These are phyloP conservation scores for Drosophila pseudoobscura DNA, from an alignment of 1,140 invertebrate species.

Conservation along the genomic window DNA sequence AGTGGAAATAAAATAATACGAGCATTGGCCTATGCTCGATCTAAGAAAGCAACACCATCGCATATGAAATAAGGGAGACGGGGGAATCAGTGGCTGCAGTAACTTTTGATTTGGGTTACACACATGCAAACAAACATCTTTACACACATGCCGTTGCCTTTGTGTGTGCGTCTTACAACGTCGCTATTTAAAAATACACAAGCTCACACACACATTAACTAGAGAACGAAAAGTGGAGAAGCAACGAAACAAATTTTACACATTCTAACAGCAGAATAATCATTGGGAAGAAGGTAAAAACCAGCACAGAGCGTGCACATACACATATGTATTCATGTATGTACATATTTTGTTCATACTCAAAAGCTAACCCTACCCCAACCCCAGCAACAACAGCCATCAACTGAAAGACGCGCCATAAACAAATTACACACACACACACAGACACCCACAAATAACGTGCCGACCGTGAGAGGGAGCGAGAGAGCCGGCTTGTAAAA, in stretches of 20 bases:
- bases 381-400: constrained; percentile 46
- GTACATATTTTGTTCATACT: not conserved
- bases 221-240: constrained; percentile 4
- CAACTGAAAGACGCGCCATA: constrained; percentile 68
- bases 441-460: constrained; percentile 9
- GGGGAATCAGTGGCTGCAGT: constrained; percentile 18
- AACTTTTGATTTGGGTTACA: constrained; percentile 38
- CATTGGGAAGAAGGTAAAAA: constrained; percentile 27
- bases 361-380: constrained; percentile 47
- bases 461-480: constrained; percentile 19
- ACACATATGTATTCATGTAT: not conserved
- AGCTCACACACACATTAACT: not conserved
- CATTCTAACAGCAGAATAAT: constrained; percentile 11
- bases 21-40: not conserved
- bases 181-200: constrained; percentile 46
- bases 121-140: not conserved
- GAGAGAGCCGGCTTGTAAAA: constrained; percentile 43
- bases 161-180: constrained; percentile 19
- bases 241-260: constrained; percentile 23
- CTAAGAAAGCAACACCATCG: not conserved
- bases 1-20: constrained; percentile 24
- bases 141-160: not conserved
- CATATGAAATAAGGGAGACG: constrained; percentile 17
- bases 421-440: constrained; percentile 56
- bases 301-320: not conserved